phyloP scores from a whole-genome alignment of 2,797 vertebrate genomes.

The Psittacula derbiana region DNA sequence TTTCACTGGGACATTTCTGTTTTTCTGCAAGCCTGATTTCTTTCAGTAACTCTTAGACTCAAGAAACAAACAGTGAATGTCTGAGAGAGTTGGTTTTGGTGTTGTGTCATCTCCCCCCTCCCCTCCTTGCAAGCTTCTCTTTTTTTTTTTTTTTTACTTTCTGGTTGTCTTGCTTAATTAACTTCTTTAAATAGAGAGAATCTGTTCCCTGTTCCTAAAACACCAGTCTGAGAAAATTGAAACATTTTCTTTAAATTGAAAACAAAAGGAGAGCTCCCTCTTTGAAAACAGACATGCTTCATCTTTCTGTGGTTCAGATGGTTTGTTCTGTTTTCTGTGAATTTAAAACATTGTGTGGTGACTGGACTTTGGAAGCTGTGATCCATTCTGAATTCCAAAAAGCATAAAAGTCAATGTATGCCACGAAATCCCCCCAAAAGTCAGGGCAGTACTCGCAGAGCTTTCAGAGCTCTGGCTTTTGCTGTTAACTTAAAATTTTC shows the following conservation, averaged over 20 bases:
- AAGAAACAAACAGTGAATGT: neutral
- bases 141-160: neutral
- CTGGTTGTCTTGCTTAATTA: constrained; percentile 28
- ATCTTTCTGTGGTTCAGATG: neutral
- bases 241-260: constrained; percentile 33
- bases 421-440: neutral
- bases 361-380: neutral
- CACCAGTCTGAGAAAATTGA: constrained; percentile 1
- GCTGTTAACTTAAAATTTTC: neutral
- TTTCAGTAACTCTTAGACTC: neutral
- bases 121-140: neutral
- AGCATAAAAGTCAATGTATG: neutral
- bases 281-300: constrained; percentile 28
- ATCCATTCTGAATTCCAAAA: neutral
- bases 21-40: neutral
- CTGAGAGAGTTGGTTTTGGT: neutral
- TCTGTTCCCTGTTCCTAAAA: constrained; percentile 27
- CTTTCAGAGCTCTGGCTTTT: neutral
- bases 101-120: neutral
- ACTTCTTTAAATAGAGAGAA: neutral
- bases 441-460: neutral
- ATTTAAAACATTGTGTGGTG: neutral
- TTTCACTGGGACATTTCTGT: neutral
- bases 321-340: neutral
- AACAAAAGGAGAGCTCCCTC: neutral